Base-by-base conservation (phyloP, 1,140 invertebrate species). In the Drosophila azteca region DNA sequence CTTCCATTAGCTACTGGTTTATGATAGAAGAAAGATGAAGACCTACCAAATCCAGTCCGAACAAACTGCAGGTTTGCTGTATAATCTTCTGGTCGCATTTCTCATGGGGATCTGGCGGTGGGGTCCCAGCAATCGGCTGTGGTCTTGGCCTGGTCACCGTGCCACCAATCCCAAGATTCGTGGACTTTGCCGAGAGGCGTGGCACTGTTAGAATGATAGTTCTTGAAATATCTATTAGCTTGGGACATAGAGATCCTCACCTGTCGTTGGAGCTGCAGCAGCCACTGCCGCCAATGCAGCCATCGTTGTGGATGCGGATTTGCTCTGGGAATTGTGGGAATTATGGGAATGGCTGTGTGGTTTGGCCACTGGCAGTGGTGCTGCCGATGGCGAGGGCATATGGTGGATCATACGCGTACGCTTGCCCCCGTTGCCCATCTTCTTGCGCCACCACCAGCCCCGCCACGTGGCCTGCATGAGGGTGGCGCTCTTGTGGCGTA, bases 121-220 rank as follows among this genome's bases (percentile, higher is more conserved):
- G 95, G 13, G 96, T 97, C 46, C 96, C 96, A n/a, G 97, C 95
- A 72, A 98, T 97, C 11, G 97, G 97, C 81, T 97, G 96, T 5
- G 97, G 97, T 73, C 96, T 93, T 0, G 96, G 96, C 63, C 96
- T 93, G 39, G 94, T 92, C 44, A 94, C 93, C 61, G 91, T 92
- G n/a, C 79, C 76, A 5, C 76, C 59, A 0, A 69, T 73, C 9
- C 81, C 77, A 1, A 87, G 62, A 72, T 77, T 90, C 11, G 90
- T 79, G 20, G 79, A 83, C 43, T 91, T 91, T 9, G 88, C 80
- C 7, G 91, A 92, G 4, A 90, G 59, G 2, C 91, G 87, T 8
- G 90, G 73, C 20, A 87, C 85, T 90, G 26, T 3, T 29, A 15
- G 22, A 50, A 6, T 31, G 26, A 13, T 13, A 24, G 49, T 17